These are phyloP conservation scores for Synanthedon myopaeformis DNA, from an alignment of 2,888 invertebrate genomes.

Conservation along the genomic window DNA sequence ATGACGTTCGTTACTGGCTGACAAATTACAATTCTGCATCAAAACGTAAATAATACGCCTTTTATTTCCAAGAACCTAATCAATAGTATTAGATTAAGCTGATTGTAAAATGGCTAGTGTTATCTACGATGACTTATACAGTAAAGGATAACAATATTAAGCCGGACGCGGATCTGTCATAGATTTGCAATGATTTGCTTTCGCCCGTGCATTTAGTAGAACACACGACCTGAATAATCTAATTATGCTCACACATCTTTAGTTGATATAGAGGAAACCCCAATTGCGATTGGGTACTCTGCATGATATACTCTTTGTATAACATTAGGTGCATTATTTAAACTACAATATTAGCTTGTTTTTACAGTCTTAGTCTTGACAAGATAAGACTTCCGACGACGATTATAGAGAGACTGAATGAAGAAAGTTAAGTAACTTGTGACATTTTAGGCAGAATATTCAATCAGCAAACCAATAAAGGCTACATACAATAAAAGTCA, in stretches of 20 bases:
- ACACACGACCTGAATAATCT: too few relatives aligned
- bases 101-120: neutral
- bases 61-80: neutral
- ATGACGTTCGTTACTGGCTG: neutral
- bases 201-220: too few relatives aligned
- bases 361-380: neutral
- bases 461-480: conserved; percentile 7
- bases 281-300: too few relatives aligned
- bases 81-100: neutral
- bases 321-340: too few relatives aligned
- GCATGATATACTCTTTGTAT: too few relatives aligned
- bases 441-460: conserved; percentile 1
- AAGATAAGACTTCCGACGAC: neutral
- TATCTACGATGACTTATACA: too few relatives aligned
- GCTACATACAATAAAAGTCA: conserved; percentile 3
- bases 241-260: too few relatives aligned
- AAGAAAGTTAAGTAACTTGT: neutral
- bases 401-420: neutral
- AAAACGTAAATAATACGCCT: neutral
- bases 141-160: too few relatives aligned
- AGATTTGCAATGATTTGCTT: too few relatives aligned
- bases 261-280: too few relatives aligned
- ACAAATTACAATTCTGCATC: neutral
- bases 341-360: too few relatives aligned
- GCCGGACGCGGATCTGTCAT: too few relatives aligned